Evolutionary conservation across 2,888 invertebrate genomes (phyloP).

Genomic region (Eristalinus sepulchralis): DNA sequence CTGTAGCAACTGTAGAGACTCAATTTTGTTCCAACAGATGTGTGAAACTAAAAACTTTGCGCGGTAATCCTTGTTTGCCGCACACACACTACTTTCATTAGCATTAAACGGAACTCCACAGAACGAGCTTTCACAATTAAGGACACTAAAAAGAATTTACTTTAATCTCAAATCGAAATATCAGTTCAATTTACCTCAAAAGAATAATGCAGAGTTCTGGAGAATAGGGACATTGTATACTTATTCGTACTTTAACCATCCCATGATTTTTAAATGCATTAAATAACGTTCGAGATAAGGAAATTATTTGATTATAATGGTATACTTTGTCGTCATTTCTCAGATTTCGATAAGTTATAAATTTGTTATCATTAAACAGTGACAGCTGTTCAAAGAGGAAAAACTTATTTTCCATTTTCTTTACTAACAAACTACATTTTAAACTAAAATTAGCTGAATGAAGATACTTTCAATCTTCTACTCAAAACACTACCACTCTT

Average conservation of each 20-base stretch:
- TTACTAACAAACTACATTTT: too few relatives aligned
- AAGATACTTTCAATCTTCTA: too few relatives aligned
- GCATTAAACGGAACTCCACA: slow-evolving; percentile 8
- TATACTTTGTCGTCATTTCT: slow-evolving; percentile 9
- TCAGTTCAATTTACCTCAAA: slow-evolving; percentile 16
- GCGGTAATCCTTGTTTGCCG: not conserved
- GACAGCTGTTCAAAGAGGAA: slow-evolving; percentile 16
- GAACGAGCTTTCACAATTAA: slow-evolving; percentile 29
- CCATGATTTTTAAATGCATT: not conserved
- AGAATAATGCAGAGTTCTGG: slow-evolving; percentile 31
- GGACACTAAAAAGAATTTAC: slow-evolving; percentile 4
- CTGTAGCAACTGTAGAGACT: not conserved
- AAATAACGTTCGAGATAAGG: not conserved
- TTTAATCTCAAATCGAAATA: not conserved
- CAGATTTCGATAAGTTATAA: slow-evolving; percentile 3
- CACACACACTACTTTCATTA: not conserved
- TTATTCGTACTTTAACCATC: not conserved
- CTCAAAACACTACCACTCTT: too few relatives aligned
- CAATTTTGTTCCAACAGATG: not conserved
- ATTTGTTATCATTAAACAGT: not conserved
- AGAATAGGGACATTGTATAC: slow-evolving; percentile 28
- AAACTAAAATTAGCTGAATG: too few relatives aligned
- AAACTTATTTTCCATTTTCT: not conserved
- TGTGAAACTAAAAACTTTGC: slow-evolving; percentile 1
- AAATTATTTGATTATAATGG: slow-evolving; percentile 4